Evolutionary conservation across 2,888 invertebrate genomes (phyloP), one percentile per base, ranked within the genome.

Genomic region (Tribolium freemani): DNA sequence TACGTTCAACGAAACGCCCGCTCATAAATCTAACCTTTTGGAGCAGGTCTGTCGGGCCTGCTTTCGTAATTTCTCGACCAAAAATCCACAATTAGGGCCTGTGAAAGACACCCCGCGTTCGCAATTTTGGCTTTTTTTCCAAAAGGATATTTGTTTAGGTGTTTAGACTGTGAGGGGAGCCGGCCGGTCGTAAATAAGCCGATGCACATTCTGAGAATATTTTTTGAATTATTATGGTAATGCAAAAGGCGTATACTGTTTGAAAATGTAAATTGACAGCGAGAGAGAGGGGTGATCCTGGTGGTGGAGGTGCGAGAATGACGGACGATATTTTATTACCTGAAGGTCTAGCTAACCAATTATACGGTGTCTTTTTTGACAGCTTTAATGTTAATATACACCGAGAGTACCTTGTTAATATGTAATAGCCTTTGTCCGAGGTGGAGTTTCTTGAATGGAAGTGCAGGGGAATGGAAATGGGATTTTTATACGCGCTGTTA

Each of bases 221-320:
- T 84, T 84, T 85, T 85, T 86, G 85, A 86, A 86, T 86, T 86
- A 86, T 86, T 86, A 86, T 86, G 86, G 85, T 86, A 86, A 86
- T 86, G 84, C 83, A 80, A 83, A 84, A 86, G 86, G 86, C 86
- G 86, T 86, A 85, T 81, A 84, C 85, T 85, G 86, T 86, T 86
- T 85, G 86, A 79, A 86, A 85, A 86, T 86, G 84, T 86, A 86
- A 86, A 86, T 86, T 86, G 85, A 86, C 84, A 84, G 86, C 72
- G 84, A 88, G 77, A 74, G 84, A 82, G 88, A 87, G 63, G 71
- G 72, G 76, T 76, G 73, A 82, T 68, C 46, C 77, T 26, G 5
- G 16, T 20, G 44, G 50, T 21, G 58, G 71, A 74, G 64, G 77
- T 73, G 79, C 76, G 82, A 87, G 69, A 72, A 81, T 80, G 86